Base-by-base conservation (phyloP, 2,888 invertebrate species). In the Atherix ibis region DNA sequence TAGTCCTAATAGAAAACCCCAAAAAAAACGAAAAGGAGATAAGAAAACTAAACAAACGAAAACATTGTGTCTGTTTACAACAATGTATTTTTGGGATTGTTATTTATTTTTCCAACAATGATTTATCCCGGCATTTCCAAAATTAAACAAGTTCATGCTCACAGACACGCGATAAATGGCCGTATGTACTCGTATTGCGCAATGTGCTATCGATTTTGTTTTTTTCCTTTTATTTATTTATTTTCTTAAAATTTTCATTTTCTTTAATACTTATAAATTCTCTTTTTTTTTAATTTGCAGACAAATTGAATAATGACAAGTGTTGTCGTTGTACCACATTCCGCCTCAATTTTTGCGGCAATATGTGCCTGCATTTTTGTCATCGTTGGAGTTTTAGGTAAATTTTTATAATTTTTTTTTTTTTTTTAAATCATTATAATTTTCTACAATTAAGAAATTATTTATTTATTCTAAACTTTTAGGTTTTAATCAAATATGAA, bases 291-390 rank as follows among this genome's bases (percentile, higher is more conserved):
- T 5, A 14, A 16, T 13, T 28, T 34, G 17, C 22, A 28, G 34
- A 34, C 12, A 19, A 4, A 27, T 19, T 24, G 18, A 29, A 29
- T 13, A 26, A 32, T 26, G 27, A 17, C 29, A 16, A n/a, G n/a
- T n/a, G n/a, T n/a, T n/a, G n/a, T n/a, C n/a, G n/a, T n/a, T n/a
- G n/a, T n/a, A n/a, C n/a, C n/a, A n/a, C n/a, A n/a, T n/a, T n/a
- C n/a, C n/a, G 77, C 80, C 30, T 82, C 84, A 19, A 67, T 83
- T 46, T 65, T 78, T 50, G 87, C 84, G 13, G 81, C 83, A 18
- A 66, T 68, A 36, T 81, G 81, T 55, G 84, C 85, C 24, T 75
- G 82, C 47, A 54, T 82, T 35, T 85, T 87, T 63, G 76, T 78
- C 51, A 58, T 79, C 36, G 65, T 85, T 28, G 87, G 87, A 40